Percentiles rank a stretch among this genome's conserved stretches.
Conservation (phyloP, 2,797 vertebrate species). For the Alauda arvensis region DNA sequence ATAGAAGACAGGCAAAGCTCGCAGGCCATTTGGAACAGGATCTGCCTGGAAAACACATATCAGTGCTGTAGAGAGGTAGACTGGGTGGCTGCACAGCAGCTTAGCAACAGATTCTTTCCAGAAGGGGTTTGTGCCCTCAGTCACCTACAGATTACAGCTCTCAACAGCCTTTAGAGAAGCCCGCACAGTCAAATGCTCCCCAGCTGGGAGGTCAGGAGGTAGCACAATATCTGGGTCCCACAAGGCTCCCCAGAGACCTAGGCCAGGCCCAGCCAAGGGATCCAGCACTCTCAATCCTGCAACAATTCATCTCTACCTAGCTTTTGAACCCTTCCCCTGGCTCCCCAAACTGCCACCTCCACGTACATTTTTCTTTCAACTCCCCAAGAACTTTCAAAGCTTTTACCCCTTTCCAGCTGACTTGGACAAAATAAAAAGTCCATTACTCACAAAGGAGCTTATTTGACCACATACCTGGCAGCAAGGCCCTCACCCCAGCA, state of each 20-base stretch:
- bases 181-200: accelerated
- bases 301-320: neutral
- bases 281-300: neutral
- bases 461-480: neutral
- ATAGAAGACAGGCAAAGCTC: constrained; percentile 90
- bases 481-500: neutral
- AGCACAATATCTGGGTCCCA: neutral
- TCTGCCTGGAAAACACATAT: constrained; percentile 73
- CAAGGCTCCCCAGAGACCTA: neutral
- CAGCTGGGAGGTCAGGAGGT: neutral
- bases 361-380: accelerated
- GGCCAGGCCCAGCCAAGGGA: accelerated
- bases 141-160: neutral
- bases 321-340: neutral
- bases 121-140: neutral
- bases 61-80: neutral
- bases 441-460: neutral
- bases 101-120: neutral
- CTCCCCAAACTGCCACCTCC: neutral
- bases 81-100: neutral
- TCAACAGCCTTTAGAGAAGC: neutral
- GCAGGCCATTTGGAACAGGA: constrained; percentile 89
- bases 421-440: neutral
- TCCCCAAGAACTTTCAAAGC: neutral
- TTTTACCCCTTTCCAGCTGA: neutral